phyloP scores from a whole-genome alignment of 2,888 invertebrate species.

The Tolmerus cingulatus region DNA sequence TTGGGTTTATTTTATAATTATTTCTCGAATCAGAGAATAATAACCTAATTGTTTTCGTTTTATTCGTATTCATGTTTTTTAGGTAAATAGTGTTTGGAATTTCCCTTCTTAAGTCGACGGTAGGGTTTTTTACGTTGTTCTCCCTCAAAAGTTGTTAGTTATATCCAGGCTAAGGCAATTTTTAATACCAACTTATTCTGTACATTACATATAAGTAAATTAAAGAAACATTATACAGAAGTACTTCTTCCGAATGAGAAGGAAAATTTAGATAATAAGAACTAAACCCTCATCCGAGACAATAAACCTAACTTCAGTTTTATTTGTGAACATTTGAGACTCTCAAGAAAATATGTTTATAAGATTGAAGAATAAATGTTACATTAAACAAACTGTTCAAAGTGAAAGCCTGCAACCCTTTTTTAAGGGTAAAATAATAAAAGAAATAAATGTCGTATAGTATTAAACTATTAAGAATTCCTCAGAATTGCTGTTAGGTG shows the following conservation, averaged over 20 bases:
- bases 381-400: neutral
- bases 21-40: too few species aligned
- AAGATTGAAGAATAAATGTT: neutral
- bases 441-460: neutral
- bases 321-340: neutral
- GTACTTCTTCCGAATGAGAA: too few species aligned
- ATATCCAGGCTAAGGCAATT: neutral
- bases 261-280: neutral
- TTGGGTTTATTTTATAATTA: too few species aligned
- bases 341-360: neutral
- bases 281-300: neutral
- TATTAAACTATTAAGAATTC: neutral
- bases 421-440: neutral
- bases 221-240: too few species aligned
- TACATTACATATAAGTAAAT: too few species aligned
- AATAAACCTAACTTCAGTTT: neutral
- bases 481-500: neutral
- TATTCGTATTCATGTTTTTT: too few species aligned
- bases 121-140: too few species aligned
- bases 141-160: too few species aligned
- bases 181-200: neutral
- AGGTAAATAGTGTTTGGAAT: too few species aligned
- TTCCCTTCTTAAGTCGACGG: too few species aligned
- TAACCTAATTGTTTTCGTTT: too few species aligned
- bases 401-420: neutral